Evolutionary conservation across 2,888 invertebrate species (phyloP).

Genomic region (Philaethria dido): DNA sequence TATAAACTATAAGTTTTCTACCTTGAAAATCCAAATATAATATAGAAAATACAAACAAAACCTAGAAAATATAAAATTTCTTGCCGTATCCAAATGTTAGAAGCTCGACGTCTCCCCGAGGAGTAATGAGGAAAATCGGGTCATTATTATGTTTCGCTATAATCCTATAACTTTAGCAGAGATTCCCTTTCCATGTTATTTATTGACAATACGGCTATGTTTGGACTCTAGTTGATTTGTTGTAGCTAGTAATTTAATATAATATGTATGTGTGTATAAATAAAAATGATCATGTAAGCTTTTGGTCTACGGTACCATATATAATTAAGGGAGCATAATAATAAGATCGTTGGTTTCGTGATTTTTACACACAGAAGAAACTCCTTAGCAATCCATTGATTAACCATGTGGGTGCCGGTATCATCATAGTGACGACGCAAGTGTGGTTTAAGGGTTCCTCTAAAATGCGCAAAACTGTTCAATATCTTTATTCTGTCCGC

Average conservation of each 20-base stretch:
- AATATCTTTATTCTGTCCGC: too few species aligned
- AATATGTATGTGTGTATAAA: neutral
- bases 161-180: constrained; percentile 59
- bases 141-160: constrained; percentile 65
- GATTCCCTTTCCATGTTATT: constrained; percentile 31
- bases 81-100: constrained; percentile 9
- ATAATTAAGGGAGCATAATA: too few species aligned
- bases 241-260: neutral
- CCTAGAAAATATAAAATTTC: neutral
- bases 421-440: too few species aligned
- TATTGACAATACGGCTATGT: constrained; percentile 33
- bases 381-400: too few species aligned
- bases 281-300: too few species aligned
- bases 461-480: too few species aligned
- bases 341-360: too few species aligned
- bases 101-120: constrained; percentile 13
- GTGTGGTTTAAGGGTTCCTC: too few species aligned
- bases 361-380: too few species aligned
- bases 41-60: neutral
- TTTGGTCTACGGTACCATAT: too few species aligned
- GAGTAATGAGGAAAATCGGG: constrained; percentile 56
- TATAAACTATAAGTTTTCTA: too few species aligned
- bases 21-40: neutral
- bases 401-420: too few species aligned
- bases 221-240: constrained; percentile 4